phyloP scores from a whole-genome alignment of 2,797 vertebrate species.

The Jordanella pulchra region DNA sequence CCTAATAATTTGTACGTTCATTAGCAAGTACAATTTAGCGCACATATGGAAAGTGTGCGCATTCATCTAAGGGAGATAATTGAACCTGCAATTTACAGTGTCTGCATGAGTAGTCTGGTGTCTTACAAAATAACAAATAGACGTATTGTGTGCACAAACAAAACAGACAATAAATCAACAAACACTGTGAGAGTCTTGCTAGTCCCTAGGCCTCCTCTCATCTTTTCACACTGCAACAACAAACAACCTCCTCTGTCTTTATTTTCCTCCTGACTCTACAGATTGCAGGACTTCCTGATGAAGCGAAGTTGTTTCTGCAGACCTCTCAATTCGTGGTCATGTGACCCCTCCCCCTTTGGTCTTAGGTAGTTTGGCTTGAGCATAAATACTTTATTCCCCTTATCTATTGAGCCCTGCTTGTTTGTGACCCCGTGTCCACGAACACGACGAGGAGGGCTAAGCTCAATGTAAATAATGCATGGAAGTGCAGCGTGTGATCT shows the following conservation, averaged over 20 bases:
- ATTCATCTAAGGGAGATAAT: conserved; percentile 1
- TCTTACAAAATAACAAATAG: conserved; percentile 43
- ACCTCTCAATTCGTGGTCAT: conserved; percentile 30
- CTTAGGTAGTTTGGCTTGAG: conserved; percentile 43
- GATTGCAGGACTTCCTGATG: conserved; percentile 21
- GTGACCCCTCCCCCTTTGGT: conserved; percentile 38
- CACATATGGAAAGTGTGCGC: conserved; percentile 13
- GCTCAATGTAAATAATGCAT: conserved; percentile 79
- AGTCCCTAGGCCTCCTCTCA: conserved; percentile 32
- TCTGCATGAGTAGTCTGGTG: conserved; percentile 5
- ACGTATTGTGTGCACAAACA: conserved; percentile 45
- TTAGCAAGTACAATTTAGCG: conserved; percentile 24
- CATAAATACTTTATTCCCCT: conserved; percentile 78
- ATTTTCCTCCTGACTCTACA: conserved; percentile 15
- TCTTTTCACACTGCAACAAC: conserved; percentile 42
- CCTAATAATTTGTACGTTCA: conserved; percentile 5
- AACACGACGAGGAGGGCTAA: conserved; percentile 59
- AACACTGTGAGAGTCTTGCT: conserved; percentile 16
- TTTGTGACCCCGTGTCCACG: conserved; percentile 63
- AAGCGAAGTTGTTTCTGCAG: conserved; percentile 42
- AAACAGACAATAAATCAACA: conserved; percentile 54
- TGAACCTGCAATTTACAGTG: conserved; percentile 3
- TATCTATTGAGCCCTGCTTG: conserved; percentile 70
- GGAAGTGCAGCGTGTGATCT: conserved; percentile 70
- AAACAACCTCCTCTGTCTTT: conserved; percentile 30